Conservation (phyloP, 2,797 vertebrate species). For the Chelon labrosus region DNA sequence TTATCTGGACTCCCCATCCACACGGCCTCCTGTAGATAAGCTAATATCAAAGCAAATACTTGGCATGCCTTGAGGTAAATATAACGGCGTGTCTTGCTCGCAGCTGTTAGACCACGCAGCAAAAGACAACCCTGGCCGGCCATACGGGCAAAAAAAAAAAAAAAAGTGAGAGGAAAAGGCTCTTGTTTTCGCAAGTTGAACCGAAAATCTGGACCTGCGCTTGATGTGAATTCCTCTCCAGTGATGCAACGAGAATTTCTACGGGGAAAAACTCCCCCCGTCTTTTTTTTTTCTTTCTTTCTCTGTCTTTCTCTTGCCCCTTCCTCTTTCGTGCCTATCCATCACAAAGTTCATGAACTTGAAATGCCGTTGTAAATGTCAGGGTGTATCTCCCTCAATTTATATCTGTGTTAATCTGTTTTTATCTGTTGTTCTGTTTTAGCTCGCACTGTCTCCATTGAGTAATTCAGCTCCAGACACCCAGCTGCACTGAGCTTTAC, state of each 20-base stretch:
- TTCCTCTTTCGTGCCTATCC: conserved; percentile 38
- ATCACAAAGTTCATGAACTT: conserved; percentile 57
- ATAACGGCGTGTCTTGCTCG: conserved; percentile 63
- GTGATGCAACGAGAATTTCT: conserved; percentile 78
- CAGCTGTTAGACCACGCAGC: conserved; percentile 62
- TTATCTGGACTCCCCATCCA: conserved; percentile 36
- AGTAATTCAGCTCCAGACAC: conserved; percentile 49
- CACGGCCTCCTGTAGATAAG: conserved; percentile 56
- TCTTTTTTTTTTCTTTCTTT: conserved; percentile 5
- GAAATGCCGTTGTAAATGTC: conserved; percentile 33
- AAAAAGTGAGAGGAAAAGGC: conserved; percentile 52
- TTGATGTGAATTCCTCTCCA: conserved; percentile 75
- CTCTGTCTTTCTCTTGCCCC: conserved; percentile 23
- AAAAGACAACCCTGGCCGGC: conserved; percentile 32
- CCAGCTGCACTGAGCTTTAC: conserved; percentile 50
- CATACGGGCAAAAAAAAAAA: conserved; percentile 46
- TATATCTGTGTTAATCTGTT: conserved; percentile 31
- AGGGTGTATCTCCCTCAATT: conserved; percentile 10
- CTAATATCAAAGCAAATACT: conserved; percentile 71
- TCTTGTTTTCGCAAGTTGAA: conserved; percentile 52
- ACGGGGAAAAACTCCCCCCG: conserved; percentile 26
- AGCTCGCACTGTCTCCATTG: conserved; percentile 31
- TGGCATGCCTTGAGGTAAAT: conserved; percentile 71
- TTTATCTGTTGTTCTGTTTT: conserved; percentile 27
- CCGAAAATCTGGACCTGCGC: conserved; percentile 67